Evolutionary conservation across 2,797 vertebrate species (phyloP).

Genomic region (Myripristis jacobus): DNA sequence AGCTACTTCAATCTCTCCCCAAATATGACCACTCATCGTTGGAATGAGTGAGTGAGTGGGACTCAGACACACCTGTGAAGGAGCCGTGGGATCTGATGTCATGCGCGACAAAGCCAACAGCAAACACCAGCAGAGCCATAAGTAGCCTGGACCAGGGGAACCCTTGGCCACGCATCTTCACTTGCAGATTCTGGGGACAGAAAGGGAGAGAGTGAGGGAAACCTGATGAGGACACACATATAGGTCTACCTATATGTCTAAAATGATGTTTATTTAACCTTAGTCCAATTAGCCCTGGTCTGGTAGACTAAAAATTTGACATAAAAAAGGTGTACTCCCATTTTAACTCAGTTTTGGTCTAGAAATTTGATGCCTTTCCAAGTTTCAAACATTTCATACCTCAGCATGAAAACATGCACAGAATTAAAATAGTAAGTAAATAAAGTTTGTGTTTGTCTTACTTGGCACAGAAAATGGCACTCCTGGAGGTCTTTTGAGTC

Average conservation of each 20-base stretch:
- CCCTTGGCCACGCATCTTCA: constrained; percentile 84
- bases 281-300: too few species aligned
- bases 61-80: constrained; percentile 83
- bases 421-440: too few species aligned
- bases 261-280: too few species aligned
- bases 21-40: background rate
- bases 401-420: too few species aligned
- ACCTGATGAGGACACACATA: background rate
- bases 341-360: background rate
- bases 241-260: too few species aligned
- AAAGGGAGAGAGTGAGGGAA: background rate
- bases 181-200: constrained; percentile 84
- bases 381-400: too few species aligned
- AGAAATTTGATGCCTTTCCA: too few species aligned
- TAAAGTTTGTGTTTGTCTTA: constrained; percentile 73
- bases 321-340: background rate
- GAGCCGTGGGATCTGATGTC: constrained; percentile 88
- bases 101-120: constrained; percentile 85
- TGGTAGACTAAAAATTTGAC: too few species aligned
- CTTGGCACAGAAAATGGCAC: constrained; percentile 89
- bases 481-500: constrained; percentile 80
- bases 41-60: background rate
- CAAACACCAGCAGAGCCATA: constrained; percentile 85
- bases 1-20: too few species aligned
- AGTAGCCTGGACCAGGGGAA: constrained; percentile 89